Evolutionary conservation across 2,888 invertebrate genomes (phyloP).

Genomic region (Drosophila paranaensis): DNA sequence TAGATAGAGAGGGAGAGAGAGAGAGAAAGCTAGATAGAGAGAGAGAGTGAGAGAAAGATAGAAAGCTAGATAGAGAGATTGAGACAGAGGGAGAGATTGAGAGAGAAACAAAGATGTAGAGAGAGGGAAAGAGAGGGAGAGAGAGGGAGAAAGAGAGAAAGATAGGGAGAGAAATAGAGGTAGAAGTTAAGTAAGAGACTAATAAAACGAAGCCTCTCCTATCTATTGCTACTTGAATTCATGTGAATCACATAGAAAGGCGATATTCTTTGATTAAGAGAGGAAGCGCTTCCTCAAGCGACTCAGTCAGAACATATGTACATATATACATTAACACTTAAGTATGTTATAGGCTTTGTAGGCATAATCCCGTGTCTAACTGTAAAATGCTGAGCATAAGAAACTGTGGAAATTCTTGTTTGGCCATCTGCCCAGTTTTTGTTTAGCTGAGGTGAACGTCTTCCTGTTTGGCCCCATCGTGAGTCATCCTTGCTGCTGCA

Average conservation of each 20-base stretch:
- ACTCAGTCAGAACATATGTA: background rate
- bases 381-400: background rate
- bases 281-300: background rate
- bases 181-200: no score
- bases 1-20: background rate
- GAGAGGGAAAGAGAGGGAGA: no score
- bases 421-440: conserved; percentile 34
- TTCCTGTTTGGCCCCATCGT: conserved; percentile 29
- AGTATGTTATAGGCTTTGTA: background rate
- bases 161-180: no score
- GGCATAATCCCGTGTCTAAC: background rate
- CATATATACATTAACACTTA: background rate
- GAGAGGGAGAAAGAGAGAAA: no score
- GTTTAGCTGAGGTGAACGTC: conserved; percentile 38
- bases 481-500: conserved; percentile 36
- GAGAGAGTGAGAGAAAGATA: background rate
- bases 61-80: background rate
- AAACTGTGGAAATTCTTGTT: conserved; percentile 5
- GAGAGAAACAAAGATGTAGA: background rate
- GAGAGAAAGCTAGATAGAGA: background rate
- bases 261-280: background rate
- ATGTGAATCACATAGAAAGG: background rate
- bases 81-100: background rate
- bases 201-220: background rate
- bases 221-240: background rate